A percentile compares a stretch with the other conserved stretches of the same genome.
Conservation (phyloP, 2,888 invertebrate genomes). For the Temnothorax rugatulus region DNA sequence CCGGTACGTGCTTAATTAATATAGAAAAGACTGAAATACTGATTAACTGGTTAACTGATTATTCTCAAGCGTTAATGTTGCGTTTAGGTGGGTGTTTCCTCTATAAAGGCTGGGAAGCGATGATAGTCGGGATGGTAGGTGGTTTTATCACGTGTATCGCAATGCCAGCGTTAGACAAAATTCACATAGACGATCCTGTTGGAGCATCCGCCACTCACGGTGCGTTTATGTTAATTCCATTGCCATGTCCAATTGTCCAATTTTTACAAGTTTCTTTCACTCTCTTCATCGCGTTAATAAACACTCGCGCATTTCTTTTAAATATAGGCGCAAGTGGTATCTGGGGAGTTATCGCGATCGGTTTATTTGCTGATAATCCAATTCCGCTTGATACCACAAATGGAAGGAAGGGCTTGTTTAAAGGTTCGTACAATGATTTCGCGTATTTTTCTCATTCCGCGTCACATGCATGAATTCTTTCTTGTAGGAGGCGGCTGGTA, state of each 20-base stretch:
- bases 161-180: slow-evolving; percentile 92
- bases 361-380: slow-evolving; percentile 95
- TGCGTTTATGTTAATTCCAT: slow-evolving; percentile 78
- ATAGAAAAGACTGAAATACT: not conserved
- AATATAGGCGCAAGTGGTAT: slow-evolving; percentile 85
- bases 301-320: slow-evolving; percentile 1
- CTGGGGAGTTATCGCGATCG: slow-evolving; percentile 94
- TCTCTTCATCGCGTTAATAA: slow-evolving; percentile 27
- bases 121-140: slow-evolving; percentile 94
- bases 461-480: slow-evolving; percentile 28
- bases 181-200: slow-evolving; percentile 96
- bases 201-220: slow-evolving; percentile 97
- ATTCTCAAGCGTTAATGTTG: slow-evolving; percentile 12
- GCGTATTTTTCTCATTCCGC: not conserved
- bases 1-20: slow-evolving; percentile 87
- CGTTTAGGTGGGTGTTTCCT: slow-evolving; percentile 92
- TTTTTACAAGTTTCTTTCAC: not conserved
- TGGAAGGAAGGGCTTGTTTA: slow-evolving; percentile 91
- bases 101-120: slow-evolving; percentile 94
- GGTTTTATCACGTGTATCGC: slow-evolving; percentile 90
- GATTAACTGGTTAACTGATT: too few relatives aligned
- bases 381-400: slow-evolving; percentile 93
- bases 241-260: not conserved
- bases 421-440: slow-evolving; percentile 87
- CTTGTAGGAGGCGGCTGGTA: slow-evolving; percentile 94